Evolutionary conservation across 1,140 invertebrate genomes (phyloP).

Genomic region (Armadillidium nasatum): DNA sequence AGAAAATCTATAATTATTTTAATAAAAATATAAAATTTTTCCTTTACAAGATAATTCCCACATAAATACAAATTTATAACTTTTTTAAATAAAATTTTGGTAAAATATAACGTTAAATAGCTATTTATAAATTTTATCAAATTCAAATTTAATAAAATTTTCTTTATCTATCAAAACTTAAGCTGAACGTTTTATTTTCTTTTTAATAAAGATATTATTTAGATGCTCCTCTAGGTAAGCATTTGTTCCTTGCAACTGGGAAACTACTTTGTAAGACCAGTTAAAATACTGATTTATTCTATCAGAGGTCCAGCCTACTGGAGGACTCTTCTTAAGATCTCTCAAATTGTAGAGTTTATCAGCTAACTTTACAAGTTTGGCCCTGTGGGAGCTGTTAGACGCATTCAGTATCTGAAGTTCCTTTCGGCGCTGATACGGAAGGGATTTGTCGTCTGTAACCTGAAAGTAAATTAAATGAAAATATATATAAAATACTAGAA

Average conservation of each 20-base stretch:
- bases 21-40: too few species aligned
- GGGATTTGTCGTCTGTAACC: constrained; percentile 72
- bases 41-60: too few species aligned
- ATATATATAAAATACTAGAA: not conserved
- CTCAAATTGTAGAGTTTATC: constrained; percentile 82
- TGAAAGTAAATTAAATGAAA: constrained; percentile 58
- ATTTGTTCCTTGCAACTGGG: constrained; percentile 64
- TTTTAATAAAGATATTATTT: constrained; percentile 56
- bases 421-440: constrained; percentile 64
- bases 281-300: constrained; percentile 63
- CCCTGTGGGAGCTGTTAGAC: constrained; percentile 55
- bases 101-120: too few species aligned
- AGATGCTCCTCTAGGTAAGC: constrained; percentile 59
- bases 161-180: too few species aligned
- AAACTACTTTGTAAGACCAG: constrained; percentile 68
- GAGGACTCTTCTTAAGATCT: constrained; percentile 62
- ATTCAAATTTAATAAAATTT: too few species aligned
- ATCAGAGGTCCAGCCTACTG: constrained; percentile 61
- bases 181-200: constrained; percentile 14
- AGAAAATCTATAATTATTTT: too few species aligned
- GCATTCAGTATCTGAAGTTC: constrained; percentile 66
- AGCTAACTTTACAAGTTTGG: constrained; percentile 76
- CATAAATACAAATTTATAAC: too few species aligned
- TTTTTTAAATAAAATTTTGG: too few species aligned
- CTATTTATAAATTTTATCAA: too few species aligned